Evolutionary conservation across 2,888 invertebrate genomes (phyloP).

Genomic region (Rutpela maculata): DNA sequence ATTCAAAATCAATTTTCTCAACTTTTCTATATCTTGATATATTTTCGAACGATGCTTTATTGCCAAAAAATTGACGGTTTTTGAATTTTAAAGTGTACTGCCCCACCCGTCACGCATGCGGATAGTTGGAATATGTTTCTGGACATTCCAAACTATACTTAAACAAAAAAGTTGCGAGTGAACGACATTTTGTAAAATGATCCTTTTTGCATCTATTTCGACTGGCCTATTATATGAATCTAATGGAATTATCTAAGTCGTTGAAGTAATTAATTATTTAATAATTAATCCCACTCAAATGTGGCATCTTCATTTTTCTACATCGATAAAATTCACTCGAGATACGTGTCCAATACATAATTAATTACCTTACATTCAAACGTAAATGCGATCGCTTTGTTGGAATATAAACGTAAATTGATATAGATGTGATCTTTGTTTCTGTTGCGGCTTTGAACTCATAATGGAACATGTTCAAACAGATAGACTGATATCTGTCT

Average conservation of each 20-base stretch:
- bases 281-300: not conserved
- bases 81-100: too few species aligned
- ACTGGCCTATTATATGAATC: too few species aligned
- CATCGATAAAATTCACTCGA: not conserved
- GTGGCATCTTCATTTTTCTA: not conserved
- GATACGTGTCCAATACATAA: not conserved
- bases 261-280: not conserved
- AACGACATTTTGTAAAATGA: too few species aligned
- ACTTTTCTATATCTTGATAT: too few species aligned
- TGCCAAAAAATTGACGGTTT: too few species aligned
- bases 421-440: not conserved
- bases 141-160: too few species aligned
- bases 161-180: too few species aligned
- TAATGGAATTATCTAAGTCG: not conserved
- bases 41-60: too few species aligned
- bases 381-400: not conserved
- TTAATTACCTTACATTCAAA: not conserved
- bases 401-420: not conserved
- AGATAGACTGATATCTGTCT: not conserved
- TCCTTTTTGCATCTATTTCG: too few species aligned
- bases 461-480: not conserved
- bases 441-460: not conserved
- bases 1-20: too few species aligned
- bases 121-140: too few species aligned
- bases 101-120: too few species aligned